Percentiles rank a stretch among this genome's conserved stretches.
Evolutionary conservation across 1,140 invertebrate genomes (phyloP).

Genomic region (Drosophila lacteicornis): DNA sequence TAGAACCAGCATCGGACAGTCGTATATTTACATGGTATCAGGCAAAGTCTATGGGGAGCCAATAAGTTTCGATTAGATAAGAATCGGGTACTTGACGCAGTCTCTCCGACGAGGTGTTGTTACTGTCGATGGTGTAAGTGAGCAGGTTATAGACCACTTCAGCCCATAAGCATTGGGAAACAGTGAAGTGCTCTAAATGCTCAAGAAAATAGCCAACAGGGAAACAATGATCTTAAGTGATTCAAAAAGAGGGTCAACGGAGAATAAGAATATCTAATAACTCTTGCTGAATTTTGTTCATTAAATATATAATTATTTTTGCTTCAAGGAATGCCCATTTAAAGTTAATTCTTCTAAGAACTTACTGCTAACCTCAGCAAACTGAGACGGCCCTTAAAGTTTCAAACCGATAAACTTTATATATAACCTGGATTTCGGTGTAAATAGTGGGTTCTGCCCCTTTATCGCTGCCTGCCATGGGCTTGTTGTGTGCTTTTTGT

Average conservation of each 20-base stretch:
- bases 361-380: background rate
- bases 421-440: conserved; percentile 31
- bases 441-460: conserved; percentile 19
- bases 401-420: conserved; percentile 11
- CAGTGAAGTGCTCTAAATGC: conserved; percentile 35
- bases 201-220: background rate
- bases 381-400: conserved; percentile 4
- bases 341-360: conserved; percentile 10
- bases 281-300: background rate
- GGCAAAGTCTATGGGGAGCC: conserved; percentile 48
- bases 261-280: background rate
- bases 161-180: conserved; percentile 20
- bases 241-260: background rate
- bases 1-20: conserved; percentile 27
- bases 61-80: conserved; percentile 56
- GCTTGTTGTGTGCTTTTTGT: conserved; percentile 23
- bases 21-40: conserved; percentile 53
- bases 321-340: background rate
- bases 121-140: conserved; percentile 29
- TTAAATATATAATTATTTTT: background rate
- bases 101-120: conserved; percentile 21
- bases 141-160: conserved; percentile 33
- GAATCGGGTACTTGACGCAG: conserved; percentile 44
- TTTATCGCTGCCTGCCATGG: conserved; percentile 50
- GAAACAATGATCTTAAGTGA: background rate